Evolutionary conservation across 1,140 invertebrate genomes (phyloP).

Genomic region (Euura saliciscinereae): DNA sequence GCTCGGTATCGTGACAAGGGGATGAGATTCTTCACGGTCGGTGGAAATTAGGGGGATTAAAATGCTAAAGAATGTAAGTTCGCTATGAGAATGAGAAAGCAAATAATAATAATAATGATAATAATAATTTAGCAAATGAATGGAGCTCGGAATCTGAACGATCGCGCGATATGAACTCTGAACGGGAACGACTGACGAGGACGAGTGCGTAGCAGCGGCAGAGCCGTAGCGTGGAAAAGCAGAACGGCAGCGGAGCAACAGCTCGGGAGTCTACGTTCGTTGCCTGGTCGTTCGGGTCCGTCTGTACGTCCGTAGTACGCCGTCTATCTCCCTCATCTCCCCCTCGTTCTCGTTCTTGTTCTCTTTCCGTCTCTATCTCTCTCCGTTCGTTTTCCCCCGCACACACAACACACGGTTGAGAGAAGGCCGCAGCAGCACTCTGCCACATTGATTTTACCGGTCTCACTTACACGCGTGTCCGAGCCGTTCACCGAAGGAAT

Average conservation of each 20-base stretch:
- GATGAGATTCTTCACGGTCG: too few species aligned
- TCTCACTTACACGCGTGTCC: constrained; percentile 40
- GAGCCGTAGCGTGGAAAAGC: constrained; percentile 55
- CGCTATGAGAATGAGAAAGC: too few species aligned
- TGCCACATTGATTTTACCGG: constrained; percentile 56
- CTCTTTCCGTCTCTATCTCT: constrained; percentile 3
- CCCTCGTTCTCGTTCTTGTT: constrained; percentile 19
- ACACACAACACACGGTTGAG: constrained; percentile 1
- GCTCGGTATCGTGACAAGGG: too few species aligned
- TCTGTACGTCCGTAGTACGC: not conserved
- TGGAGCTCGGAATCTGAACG: too few species aligned
- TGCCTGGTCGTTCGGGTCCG: not conserved
- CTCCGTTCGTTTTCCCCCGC: constrained; percentile 18
- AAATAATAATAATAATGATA: too few species aligned
- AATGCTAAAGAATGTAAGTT: too few species aligned
- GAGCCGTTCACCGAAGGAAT: constrained; percentile 47
- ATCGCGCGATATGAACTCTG: not conserved
- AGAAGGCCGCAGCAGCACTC: constrained; percentile 40
- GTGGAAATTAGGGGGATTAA: too few species aligned
- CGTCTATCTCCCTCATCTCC: constrained; percentile 22
- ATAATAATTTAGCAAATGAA: too few species aligned
- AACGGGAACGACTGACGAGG: not conserved
- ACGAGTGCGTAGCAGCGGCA: not conserved
- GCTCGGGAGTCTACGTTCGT: constrained; percentile 61
- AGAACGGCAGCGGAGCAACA: constrained; percentile 46